Evolutionary conservation across 1,140 invertebrate genomes (phyloP).

Genomic region (Apocrypta bakeri): DNA sequence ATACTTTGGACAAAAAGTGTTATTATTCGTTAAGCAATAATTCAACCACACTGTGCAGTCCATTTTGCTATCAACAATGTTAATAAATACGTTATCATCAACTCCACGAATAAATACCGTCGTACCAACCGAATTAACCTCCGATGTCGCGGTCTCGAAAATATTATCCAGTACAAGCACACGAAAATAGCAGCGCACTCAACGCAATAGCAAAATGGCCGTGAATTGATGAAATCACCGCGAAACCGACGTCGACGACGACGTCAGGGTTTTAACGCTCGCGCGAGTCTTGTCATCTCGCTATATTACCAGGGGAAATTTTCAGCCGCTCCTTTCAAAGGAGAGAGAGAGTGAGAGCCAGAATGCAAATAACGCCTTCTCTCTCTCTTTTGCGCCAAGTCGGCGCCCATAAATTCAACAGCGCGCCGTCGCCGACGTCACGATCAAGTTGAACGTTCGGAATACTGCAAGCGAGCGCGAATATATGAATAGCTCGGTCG

Average conservation of each 20-base stretch:
- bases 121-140: neutral
- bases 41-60: no score
- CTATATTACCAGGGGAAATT: conserved; percentile 35
- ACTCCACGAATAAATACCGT: no score
- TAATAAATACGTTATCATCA: no score
- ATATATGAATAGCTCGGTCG: conserved; percentile 35
- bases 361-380: conserved; percentile 40
- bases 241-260: neutral
- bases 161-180: conserved; percentile 20
- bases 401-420: conserved; percentile 41
- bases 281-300: neutral
- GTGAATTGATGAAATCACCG: conserved; percentile 26
- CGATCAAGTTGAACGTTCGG: conserved; percentile 49
- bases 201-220: neutral
- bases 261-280: neutral
- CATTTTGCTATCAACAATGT: no score
- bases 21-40: no score
- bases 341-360: neutral
- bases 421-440: conserved; percentile 31
- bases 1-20: no score
- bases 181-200: conserved; percentile 21
- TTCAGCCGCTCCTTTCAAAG: conserved; percentile 13
- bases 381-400: conserved; percentile 7
- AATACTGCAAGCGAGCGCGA: conserved; percentile 32
- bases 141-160: neutral